Evolutionary conservation across 2,888 invertebrate species (phyloP).

Genomic region (Mesochorus sp.): DNA sequence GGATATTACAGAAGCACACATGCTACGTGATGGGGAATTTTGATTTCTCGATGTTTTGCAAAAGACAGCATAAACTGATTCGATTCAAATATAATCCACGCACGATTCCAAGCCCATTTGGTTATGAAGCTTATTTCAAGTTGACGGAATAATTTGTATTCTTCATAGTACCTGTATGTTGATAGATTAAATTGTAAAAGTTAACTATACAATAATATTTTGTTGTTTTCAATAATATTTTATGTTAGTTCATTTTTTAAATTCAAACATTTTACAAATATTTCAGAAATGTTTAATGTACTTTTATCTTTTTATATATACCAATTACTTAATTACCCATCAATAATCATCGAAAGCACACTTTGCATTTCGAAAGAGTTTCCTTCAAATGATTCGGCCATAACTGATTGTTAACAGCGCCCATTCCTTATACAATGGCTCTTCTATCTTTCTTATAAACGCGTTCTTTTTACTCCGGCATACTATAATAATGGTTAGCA

Average conservation of each 20-base stretch:
- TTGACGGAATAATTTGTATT: constrained; percentile 19
- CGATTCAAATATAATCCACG: constrained; percentile 47
- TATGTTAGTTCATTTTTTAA: too few species aligned
- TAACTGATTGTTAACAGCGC: not conserved
- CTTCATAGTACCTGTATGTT: not conserved
- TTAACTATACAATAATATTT: too few species aligned
- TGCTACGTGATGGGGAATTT: constrained; percentile 46
- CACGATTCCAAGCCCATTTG: constrained; percentile 17
- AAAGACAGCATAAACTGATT: constrained; percentile 15
- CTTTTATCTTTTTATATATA: too few species aligned
- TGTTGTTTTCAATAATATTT: too few species aligned
- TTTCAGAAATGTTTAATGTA: too few species aligned
- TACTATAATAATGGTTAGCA: constrained; percentile 37
- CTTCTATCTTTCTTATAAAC: constrained; percentile 4
- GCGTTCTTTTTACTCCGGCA: not conserved
- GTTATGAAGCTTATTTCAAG: constrained; percentile 12
- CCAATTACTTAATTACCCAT: too few species aligned
- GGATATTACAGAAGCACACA: constrained; percentile 21
- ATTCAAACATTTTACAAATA: too few species aligned
- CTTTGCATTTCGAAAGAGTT: not conserved
- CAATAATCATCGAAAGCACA: not conserved
- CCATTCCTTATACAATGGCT: not conserved
- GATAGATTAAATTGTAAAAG: not conserved
- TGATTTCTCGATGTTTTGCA: constrained; percentile 20
- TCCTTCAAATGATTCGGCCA: not conserved